Base-by-base conservation (phyloP, 2,113 vertebrate genomes). In the Solea solea region DNA sequence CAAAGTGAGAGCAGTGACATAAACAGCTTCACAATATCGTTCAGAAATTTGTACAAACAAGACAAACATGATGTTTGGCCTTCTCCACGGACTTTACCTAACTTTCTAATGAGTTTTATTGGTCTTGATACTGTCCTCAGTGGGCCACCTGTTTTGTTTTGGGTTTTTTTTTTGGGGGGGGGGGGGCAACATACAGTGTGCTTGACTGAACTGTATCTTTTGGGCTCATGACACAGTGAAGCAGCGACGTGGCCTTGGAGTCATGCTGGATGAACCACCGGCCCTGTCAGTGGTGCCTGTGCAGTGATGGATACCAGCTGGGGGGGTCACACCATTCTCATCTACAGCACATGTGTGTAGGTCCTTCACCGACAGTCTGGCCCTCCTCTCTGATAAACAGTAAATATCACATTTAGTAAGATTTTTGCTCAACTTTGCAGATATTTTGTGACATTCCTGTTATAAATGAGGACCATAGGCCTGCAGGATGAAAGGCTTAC, bases 161-260 rank as follows among this genome's bases (percentile, higher is more conserved):
- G 21, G 21, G 21, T 64, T 34, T 34, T 6, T 34, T 34, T 34
- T 34, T 34, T 34, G 28, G 5, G 28, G 25, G 61, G 1, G 14
- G 8, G 40, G n/a, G 46, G 61, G 34, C 21, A 53, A 16, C 12
- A 58, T 81, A 82, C 74, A 66, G 48, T 45, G 49, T 51, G 8
- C 66, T 78, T 44, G 7, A 52, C 49, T 49, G 56, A 86, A 84
- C 74, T 84, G 81, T 82, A 76, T 86, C 83, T 81, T 76, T 87
- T 41, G 41, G 55, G 82, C 81, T 86, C 52, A 85, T 87, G 90
- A 91, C 82, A 87, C 74, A 84, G 70, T 78, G 44, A 70, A 84
- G 76, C 77, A 80, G 83, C 59, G 84, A 76, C 27, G 71, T 85
- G 86, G 89, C 91, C 91, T 93, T 90, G 88, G 58, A 90, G 80